Evolutionary conservation across 2,797 vertebrate genomes (phyloP).

Genomic region (Sorex maritimensis): DNA sequence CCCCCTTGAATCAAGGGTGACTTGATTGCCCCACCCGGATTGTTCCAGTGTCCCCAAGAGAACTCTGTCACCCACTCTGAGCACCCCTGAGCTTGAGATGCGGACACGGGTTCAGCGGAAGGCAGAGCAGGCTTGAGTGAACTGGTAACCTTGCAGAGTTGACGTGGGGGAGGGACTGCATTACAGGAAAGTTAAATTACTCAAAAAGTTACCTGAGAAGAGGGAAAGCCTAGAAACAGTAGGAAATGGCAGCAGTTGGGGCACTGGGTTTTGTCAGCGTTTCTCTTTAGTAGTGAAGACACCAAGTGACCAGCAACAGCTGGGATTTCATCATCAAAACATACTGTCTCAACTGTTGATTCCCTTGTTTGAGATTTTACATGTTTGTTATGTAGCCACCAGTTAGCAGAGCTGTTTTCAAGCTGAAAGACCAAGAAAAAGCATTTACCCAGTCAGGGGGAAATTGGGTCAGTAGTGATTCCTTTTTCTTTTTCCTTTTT

Average conservation of each 20-base stretch:
- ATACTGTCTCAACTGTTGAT: neutral
- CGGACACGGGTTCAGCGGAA: neutral
- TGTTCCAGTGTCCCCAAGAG: too few relatives aligned
- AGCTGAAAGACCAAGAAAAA: conserved; percentile 58
- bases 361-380: conserved; percentile 1
- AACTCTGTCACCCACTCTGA: too few relatives aligned
- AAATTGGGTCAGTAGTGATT: conserved; percentile 38
- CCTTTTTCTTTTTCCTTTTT: too few relatives aligned
- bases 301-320: neutral
- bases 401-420: conserved; percentile 23
- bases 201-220: neutral
- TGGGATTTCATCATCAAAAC: neutral
- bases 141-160: neutral
- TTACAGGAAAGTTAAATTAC: neutral
- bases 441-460: conserved; percentile 26
- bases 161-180: neutral
- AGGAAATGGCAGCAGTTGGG: neutral
- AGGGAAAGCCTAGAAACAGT: neutral
- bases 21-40: too few relatives aligned
- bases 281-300: neutral
- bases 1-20: too few relatives aligned
- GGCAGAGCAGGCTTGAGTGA: neutral
- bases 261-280: neutral
- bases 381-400: conserved; percentile 2
- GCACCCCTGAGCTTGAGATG: neutral